Conservation (phyloP, 1,140 invertebrate genomes). For the Schmidtea mediterranea region DNA sequence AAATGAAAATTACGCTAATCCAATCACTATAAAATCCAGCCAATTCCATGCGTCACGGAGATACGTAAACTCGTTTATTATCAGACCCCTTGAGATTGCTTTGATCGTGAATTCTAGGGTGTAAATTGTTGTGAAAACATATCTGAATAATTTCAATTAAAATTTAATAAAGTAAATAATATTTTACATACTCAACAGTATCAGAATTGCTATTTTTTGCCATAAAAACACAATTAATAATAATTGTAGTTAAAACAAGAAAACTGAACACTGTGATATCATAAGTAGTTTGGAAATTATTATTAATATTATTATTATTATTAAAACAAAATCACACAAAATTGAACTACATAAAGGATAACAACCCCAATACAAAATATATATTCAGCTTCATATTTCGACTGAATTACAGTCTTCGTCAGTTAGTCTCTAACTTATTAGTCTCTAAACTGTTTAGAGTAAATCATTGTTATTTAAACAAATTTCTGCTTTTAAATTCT, state of each 20-base stretch:
- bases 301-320: too few species aligned
- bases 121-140: conserved; percentile 77
- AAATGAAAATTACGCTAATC: conserved; percentile 48
- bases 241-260: conserved; percentile 72
- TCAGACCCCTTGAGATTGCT: conserved; percentile 70
- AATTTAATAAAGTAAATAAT: neutral
- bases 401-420: too few species aligned
- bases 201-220: conserved; percentile 66
- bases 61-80: conserved; percentile 78
- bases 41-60: conserved; percentile 87
- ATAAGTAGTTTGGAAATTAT: conserved; percentile 13
- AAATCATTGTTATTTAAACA: too few species aligned
- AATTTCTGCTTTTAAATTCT: too few species aligned
- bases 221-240: conserved; percentile 85
- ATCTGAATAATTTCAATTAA: conserved; percentile 34
- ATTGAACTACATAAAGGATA: too few species aligned
- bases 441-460: too few species aligned
- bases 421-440: too few species aligned
- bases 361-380: too few species aligned
- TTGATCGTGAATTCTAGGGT: conserved; percentile 81
- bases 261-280: conserved; percentile 49
- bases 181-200: conserved; percentile 56
- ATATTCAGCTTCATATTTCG: too few species aligned
- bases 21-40: conserved; percentile 78
- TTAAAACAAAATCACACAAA: too few species aligned